phyloP scores from a whole-genome alignment of 2,797 vertebrate species.

The Spinibarbus caldwelli region DNA sequence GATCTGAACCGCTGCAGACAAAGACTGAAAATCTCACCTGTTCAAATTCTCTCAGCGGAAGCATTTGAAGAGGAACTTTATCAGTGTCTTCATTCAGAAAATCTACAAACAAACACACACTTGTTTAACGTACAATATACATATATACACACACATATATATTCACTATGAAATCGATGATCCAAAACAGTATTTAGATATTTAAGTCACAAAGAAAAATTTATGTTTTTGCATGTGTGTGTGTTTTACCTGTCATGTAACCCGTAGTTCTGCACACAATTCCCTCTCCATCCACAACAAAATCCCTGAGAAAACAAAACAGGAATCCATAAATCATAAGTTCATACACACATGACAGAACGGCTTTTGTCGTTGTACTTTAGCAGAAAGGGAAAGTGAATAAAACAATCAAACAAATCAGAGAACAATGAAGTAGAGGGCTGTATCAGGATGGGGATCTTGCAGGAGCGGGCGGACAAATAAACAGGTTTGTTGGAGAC shows the following conservation, averaged over 20 bases:
- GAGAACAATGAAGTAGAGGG: not conserved
- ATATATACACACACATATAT: not conserved
- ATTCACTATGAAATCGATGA: not conserved
- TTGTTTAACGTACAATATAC: not conserved
- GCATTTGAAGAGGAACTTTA: constrained; percentile 83
- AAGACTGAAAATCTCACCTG: constrained; percentile 79
- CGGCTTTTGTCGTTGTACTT: not conserved
- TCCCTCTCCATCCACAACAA: constrained; percentile 64
- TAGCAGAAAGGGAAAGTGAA: not conserved
- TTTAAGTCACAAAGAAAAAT: not conserved
- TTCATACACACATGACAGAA: not conserved
- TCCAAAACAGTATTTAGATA: not conserved
- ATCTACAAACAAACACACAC: constrained; percentile 67
- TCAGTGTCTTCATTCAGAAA: constrained; percentile 78
- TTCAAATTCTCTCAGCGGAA: constrained; percentile 91
- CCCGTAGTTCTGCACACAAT: constrained; percentile 69
- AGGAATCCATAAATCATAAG: not conserved
- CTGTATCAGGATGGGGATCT: too few species aligned
- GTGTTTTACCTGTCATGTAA: constrained; percentile 76
- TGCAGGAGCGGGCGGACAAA: too few species aligned
- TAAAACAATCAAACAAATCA: not conserved
- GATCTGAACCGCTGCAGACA: not conserved
- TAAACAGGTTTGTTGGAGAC: too few species aligned
- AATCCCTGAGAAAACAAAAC: constrained; percentile 59
- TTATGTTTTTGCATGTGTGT: too few species aligned